Evolutionary conservation across 2,888 invertebrate species (phyloP), one percentile per base, ranked within the genome.

Genomic region (Ectobius pallidus): DNA sequence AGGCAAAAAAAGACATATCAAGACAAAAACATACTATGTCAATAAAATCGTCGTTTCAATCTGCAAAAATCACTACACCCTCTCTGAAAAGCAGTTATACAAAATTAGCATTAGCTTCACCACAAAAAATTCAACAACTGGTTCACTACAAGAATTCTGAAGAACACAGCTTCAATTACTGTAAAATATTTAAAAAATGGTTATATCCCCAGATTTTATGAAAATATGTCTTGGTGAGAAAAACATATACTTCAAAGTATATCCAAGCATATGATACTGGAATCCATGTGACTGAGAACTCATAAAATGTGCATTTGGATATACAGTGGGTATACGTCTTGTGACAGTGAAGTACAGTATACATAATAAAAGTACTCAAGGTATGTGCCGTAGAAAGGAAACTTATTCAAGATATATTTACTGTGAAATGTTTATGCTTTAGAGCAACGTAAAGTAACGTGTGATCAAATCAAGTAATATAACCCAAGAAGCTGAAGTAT

Each of bases 301-400:
- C 46, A 67, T 61, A 73, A 71, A 70, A 76, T 69, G 76, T 76
- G 76, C 76, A 76, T 62, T 75, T 74, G 75, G 74, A 75, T 74
- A 75, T 76, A 75, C 75, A 74, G 73, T 75, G 75, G 75, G 74
- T 76, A 76, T 75, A 74, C 70, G 75, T 75, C 73, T 67, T 70
- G 55, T 73, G 63, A 76, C 74, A 75, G 74, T 71, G 75, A 74
- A 74, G 73, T 75, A 75, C 75, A 75, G 69, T 73, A 75, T 55
- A 74, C 44, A 72, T 75, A 76, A 61, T 71, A 62, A 70, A 73
- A 68, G 44, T 65, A 71, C 55, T 72, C 71, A 76, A 83, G 83
- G 83, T 82, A 82, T 81, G 87, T 88, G 88, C 88, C 88, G 87
- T 87, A 88, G 84, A 87, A 88, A 87, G 83, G 83, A 83, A 88